Evolutionary conservation across 2,888 invertebrate genomes (phyloP), one percentile per base, ranked within the genome.

Genomic region (Hirtodrosophila duncani): DNA sequence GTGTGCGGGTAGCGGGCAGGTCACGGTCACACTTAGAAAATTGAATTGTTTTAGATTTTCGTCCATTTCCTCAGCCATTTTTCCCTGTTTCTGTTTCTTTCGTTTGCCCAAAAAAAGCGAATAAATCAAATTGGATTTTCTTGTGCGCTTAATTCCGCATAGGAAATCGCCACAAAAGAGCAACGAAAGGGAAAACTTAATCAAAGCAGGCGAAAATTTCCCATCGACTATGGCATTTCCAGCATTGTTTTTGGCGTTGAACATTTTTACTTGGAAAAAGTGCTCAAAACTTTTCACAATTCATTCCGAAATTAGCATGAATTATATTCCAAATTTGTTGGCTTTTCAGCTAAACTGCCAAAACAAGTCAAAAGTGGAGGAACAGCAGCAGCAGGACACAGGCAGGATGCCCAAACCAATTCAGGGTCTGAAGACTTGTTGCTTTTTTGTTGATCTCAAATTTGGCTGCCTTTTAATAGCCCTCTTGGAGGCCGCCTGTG

Each of bases 41-140:
- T 81, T 81, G 79, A 81, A 81, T 75, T 75, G 81, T 75, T 67
- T 75, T 78, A 74, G 79, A 81, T 81, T 79, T 59, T 67, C 53
- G 36, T 61, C 11, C 29, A 18, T 34, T 58, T 34, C 5, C 9
- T 20, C 18, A 31, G 21, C n/a, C 21, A 20, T 21, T 41, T 51
- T 45, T 34, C 48, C 21, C 37, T 60, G 43, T 49, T 27, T n/a
- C 29, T 36, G 27, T 50, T 30, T 46, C 43, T 63, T 67, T 62
- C 51, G 51, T 45, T 50, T 57, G 58, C 43, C 50, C 52, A 46
- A 58, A n/a, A n/a, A n/a, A n/a, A 63, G 63, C 77, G 61, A 67
- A 75, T 81, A 79, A 77, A 79, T 79, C 81, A 74, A 77, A 77
- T 79, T 77, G 79, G 66, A 67, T 75, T 75, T 81, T 63, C 67